phyloP scores from a whole-genome alignment of 2,888 invertebrate genomes.

The Gnatocerus cornutus region DNA sequence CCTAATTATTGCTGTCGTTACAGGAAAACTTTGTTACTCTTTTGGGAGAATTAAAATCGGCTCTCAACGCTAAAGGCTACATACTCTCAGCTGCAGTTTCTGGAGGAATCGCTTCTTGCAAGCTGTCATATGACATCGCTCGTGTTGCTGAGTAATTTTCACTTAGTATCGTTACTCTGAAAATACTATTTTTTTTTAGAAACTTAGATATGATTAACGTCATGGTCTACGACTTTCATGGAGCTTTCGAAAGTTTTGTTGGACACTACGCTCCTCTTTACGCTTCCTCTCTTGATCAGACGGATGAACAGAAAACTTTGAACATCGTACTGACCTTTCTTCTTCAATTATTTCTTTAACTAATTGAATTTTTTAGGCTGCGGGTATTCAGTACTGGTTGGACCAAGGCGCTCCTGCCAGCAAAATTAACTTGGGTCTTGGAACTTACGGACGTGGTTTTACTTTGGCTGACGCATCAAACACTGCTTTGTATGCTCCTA shows the following conservation, averaged over 20 bases:
- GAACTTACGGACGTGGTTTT: constrained; percentile 80
- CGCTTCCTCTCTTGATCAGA: constrained; percentile 69
- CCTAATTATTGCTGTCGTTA: background rate
- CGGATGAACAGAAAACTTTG: constrained; percentile 50
- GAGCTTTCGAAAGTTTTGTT: constrained; percentile 77
- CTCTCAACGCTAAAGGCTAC: constrained; percentile 55
- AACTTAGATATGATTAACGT: constrained; percentile 69
- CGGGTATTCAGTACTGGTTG: constrained; percentile 68
- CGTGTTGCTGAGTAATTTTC: constrained; percentile 21
- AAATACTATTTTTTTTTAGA: constrained; percentile 21
- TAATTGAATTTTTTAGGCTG: constrained; percentile 12
- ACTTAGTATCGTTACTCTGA: background rate
- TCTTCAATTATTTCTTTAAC: background rate
- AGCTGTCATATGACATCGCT: constrained; percentile 29
- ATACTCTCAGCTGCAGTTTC: constrained; percentile 29
- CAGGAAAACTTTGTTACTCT: constrained; percentile 56
- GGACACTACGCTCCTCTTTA: constrained; percentile 80
- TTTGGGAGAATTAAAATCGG: constrained; percentile 57
- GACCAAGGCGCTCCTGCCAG: constrained; percentile 74
- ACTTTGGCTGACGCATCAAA: constrained; percentile 71
- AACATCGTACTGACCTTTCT: constrained; percentile 47
- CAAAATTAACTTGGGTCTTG: constrained; percentile 81
- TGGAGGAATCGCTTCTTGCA: constrained; percentile 26
- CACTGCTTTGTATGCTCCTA: constrained; percentile 73
- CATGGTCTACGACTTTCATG: constrained; percentile 76